Percentiles rank a stretch among this genome's conserved stretches.
Conservation (phyloP, 2,113 vertebrate species). For the Gavia stellata region DNA sequence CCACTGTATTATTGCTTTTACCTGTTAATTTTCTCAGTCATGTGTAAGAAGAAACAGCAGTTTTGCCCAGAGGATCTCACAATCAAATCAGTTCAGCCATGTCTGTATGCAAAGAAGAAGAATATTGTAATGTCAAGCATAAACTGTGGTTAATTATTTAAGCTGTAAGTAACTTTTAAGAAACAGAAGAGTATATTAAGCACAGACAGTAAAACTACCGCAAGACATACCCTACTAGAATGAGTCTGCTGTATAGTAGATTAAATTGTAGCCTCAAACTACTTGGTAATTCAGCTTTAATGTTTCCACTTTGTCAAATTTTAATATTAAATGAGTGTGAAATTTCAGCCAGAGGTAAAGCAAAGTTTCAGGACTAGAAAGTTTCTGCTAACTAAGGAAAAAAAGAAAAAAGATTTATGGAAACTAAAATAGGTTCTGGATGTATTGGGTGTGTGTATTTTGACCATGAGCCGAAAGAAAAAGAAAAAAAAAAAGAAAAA, state of each 20-base stretch:
- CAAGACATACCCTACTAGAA: background rate
- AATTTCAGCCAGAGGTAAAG: constrained; percentile 18
- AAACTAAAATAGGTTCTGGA: background rate
- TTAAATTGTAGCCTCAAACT: constrained; percentile 22
- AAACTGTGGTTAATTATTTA: background rate
- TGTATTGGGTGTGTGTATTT: background rate
- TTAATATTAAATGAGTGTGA: constrained; percentile 26
- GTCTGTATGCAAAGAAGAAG: background rate
- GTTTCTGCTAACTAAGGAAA: background rate
- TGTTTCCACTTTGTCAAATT: background rate
- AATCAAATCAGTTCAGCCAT: background rate
- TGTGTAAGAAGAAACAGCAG: background rate
- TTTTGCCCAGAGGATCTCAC: background rate
- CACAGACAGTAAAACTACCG: background rate
- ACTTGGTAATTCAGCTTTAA: background rate
- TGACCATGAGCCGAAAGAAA: background rate
- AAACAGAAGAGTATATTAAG: background rate
- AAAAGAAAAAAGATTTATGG: background rate
- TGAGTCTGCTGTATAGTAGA: background rate
- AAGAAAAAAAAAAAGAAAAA: background rate
- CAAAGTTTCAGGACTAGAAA: background rate
- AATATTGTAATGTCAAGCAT: background rate
- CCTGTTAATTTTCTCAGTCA: background rate
- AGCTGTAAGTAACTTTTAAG: background rate
- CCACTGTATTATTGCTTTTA: background rate